Base-by-base conservation (phyloP, 2,888 invertebrate species). In the Drosophila subquinaria region DNA sequence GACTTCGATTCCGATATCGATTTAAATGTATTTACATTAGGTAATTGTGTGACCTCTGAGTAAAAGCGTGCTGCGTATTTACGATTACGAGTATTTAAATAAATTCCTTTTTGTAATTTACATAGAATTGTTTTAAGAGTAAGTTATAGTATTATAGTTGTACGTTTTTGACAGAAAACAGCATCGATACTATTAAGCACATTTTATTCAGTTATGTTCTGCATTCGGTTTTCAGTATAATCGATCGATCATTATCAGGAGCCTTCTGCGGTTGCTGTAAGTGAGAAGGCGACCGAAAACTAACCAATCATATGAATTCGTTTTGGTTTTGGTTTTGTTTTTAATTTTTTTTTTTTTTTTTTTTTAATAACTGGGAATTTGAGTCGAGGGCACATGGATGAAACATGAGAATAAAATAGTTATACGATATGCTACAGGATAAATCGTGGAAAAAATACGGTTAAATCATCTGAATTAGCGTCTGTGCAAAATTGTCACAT, bases 221-320 rank as follows among this genome's bases (percentile, higher is more conserved):
- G 17, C 6, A 20, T 43, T 52, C 6, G 23, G 9, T 65, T 63
- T 10, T 60, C 35, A 55, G 60, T 43, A 23, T 55, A 66, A 64
- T 67, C 52, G 78, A 88, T 88, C 82, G 81, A 81, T 86, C 82
- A 86, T 82, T 79, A 77, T 80, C 88, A 90, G 94, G 95, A 95
- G 94, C 95, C 96, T 96, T 95, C 96, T 95, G 95, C 96, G 95
- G 95, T 94, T 95, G 96, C 95, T 95, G 96, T 96, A 96, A 82
- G 94, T 94, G 95, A 96, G 96, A 96, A 96, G 96, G 96, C 95
- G 95, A 95, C 95, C 94, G 95, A 94, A 92, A 93, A 91, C 92
- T 92, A 92, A 93, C 92, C 92, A 92, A 92, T 90, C 88, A 76
- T 60, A 71, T 83, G 69, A 70, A 67, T 76, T 69, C 42, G 42